A percentile compares a stretch with the other conserved stretches of the same genome.
Evolutionary conservation across 2,113 vertebrate genomes (phyloP).

Genomic region (Colistium nudipinnis): DNA sequence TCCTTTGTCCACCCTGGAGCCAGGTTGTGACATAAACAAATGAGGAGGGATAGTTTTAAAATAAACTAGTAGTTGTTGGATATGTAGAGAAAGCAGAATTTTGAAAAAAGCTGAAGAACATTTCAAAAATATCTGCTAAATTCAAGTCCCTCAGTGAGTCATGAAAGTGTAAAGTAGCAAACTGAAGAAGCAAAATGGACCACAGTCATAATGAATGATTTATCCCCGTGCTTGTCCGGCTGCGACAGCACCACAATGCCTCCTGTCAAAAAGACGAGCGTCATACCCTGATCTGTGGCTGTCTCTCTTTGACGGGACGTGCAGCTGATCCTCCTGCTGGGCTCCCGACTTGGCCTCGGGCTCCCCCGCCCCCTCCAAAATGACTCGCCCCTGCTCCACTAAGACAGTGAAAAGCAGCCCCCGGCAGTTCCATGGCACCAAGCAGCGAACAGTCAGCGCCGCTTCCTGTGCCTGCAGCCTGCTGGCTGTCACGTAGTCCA

Average conservation of each 20-base stretch:
- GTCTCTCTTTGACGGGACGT: slow-evolving; percentile 24
- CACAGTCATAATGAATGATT: background rate
- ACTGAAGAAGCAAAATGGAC: background rate
- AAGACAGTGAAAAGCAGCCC: slow-evolving; percentile 89
- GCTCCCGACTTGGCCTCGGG: slow-evolving; percentile 24
- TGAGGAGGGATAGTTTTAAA: background rate
- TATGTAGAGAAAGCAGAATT: background rate
- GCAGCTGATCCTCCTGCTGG: slow-evolving; percentile 33
- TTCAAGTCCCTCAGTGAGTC: background rate
- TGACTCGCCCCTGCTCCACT: slow-evolving; percentile 89
- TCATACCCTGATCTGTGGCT: slow-evolving; percentile 77
- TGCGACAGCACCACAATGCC: background rate
- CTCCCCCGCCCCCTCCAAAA: slow-evolving; percentile 82
- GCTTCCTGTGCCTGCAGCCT: slow-evolving; percentile 86
- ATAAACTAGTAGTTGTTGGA: background rate
- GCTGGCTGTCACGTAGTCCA: slow-evolving; percentile 93
- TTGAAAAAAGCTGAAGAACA: background rate
- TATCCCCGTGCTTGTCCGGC: background rate
- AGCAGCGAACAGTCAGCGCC: slow-evolving; percentile 86
- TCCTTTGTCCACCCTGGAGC: no score
- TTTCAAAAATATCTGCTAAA: background rate
- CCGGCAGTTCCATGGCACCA: slow-evolving; percentile 93
- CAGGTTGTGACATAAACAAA: no score
- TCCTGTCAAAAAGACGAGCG: background rate
- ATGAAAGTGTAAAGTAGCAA: background rate